Conservation (phyloP, 2,113 vertebrate genomes). For the Dryoscopus gambensis region DNA sequence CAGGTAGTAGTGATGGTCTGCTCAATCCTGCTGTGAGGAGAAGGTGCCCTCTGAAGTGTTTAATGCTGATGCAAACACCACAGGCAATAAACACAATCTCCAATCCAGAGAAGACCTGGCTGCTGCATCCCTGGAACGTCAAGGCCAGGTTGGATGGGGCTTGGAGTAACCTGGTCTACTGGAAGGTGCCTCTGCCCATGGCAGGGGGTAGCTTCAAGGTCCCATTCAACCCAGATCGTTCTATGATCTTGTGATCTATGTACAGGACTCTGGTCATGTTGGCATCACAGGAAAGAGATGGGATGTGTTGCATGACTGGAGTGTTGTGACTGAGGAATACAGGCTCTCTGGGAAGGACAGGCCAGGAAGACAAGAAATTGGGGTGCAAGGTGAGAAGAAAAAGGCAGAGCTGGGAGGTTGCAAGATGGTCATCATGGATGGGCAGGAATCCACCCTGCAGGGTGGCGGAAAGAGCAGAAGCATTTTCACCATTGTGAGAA, state of each 20-base stretch:
- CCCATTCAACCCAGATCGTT: not conserved
- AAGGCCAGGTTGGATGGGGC: not conserved
- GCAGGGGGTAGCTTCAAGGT: not conserved
- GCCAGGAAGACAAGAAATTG: not conserved
- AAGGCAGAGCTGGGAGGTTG: not conserved
- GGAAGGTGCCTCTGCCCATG: not conserved
- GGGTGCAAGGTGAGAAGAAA: not conserved
- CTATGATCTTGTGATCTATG: not conserved
- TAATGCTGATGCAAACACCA: not conserved
- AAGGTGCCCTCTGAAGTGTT: not conserved
- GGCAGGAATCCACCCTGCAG: not conserved
- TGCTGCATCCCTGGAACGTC: not conserved
- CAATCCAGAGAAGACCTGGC: not conserved
- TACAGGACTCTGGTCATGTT: not conserved
- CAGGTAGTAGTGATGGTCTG: not conserved
- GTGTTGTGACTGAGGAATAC: not conserved
- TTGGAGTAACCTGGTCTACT: not conserved
- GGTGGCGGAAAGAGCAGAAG: not conserved
- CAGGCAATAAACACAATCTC: not conserved
- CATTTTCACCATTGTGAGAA: not conserved
- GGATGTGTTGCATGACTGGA: not conserved
- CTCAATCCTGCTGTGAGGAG: not conserved
- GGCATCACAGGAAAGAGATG: not conserved
- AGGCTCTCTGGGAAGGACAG: not conserved
- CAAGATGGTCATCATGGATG: rapidly evolving